Conservation (phyloP, 2,113 vertebrate species). For the Eubucco bourcierii region DNA sequence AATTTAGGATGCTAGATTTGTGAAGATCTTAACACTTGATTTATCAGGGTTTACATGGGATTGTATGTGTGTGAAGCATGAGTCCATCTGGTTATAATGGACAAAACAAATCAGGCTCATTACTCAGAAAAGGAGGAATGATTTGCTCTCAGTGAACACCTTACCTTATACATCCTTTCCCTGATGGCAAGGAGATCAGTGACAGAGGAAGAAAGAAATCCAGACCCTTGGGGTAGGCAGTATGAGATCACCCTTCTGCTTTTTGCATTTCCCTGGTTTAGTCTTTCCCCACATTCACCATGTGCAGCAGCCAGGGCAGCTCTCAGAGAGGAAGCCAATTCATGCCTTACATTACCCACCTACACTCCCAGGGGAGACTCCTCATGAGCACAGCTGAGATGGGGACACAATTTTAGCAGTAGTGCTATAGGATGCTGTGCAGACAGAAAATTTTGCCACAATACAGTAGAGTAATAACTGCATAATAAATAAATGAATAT, state of each 20-base stretch:
- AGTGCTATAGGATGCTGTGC: neutral
- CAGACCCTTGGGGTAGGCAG: neutral
- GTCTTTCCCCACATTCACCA: neutral
- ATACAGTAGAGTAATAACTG: neutral
- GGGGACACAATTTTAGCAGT: neutral
- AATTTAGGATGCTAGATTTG: slow-evolving; percentile 10
- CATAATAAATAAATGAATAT: neutral
- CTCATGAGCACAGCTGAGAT: neutral
- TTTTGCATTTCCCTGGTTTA: neutral
- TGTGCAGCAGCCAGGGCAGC: neutral
- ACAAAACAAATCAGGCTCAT: neutral
- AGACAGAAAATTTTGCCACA: neutral
- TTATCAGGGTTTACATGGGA: slow-evolving; percentile 18
- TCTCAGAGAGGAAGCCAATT: neutral
- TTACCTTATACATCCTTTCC: neutral
- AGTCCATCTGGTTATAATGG: neutral
- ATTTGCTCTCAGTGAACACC: neutral
- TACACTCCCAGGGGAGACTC: neutral
- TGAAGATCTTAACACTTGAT: neutral
- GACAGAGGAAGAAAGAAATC: neutral
- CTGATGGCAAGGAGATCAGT: neutral
- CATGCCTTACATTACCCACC: neutral
- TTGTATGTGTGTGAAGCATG: slow-evolving; percentile 14
- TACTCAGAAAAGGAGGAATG: neutral
- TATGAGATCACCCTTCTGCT: neutral